Percentiles rank a stretch among this genome's conserved stretches.
These are phyloP conservation scores for Oopsacas minuta DNA, from an alignment of 37 sponge, comb jelly and placozoan genomes.

Conservation along the genomic window DNA sequence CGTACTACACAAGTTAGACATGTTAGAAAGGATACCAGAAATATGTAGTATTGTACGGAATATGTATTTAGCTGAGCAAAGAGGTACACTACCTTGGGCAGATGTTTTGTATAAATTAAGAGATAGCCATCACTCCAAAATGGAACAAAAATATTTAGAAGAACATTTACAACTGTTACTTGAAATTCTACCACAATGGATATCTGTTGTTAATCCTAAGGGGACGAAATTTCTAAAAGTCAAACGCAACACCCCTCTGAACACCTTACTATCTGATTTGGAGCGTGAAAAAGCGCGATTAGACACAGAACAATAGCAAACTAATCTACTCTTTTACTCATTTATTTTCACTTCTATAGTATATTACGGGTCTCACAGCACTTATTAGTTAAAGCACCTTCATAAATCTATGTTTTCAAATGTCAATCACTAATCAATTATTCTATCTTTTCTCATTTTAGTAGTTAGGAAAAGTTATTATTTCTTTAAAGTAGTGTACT, in stretches of 20 bases:
- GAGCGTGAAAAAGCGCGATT: conserved; percentile 9
- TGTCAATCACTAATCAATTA: not conserved
- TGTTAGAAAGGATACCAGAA: not conserved
- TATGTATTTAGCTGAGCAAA: not conserved
- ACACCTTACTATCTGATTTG: not conserved
- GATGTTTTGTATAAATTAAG: not conserved
- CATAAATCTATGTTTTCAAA: not conserved
- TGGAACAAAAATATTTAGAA: not conserved
- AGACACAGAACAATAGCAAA: not conserved
- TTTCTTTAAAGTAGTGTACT: too few relatives aligned
- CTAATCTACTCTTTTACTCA: not conserved
- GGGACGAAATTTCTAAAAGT: not conserved
- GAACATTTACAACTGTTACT: not conserved
- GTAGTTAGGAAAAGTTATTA: too few relatives aligned
- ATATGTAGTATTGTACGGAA: not conserved
- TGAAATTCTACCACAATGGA: not conserved
- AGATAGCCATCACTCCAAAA: not conserved
- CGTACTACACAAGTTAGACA: not conserved
- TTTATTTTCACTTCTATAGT: not conserved
- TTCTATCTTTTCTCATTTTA: not conserved
- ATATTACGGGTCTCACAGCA: not conserved
- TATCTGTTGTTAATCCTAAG: not conserved
- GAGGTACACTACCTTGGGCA: not conserved
- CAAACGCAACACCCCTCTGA: not conserved
- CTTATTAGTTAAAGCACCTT: not conserved